Base-by-base conservation (phyloP, 2,113 vertebrate genomes). In the Axis porcinus region DNA sequence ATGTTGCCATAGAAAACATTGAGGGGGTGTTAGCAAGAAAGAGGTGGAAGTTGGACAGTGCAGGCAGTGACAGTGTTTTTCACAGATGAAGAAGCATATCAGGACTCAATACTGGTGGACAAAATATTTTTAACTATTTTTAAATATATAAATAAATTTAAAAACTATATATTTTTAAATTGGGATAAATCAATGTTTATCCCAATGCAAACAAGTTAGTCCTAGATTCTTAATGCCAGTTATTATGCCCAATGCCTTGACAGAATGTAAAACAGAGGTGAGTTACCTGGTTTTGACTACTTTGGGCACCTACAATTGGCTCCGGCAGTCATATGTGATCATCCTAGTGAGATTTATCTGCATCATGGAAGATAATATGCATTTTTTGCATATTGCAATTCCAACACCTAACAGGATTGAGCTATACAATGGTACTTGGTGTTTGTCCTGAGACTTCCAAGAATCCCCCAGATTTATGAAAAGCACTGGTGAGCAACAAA, bases 381-480 rank as follows among this genome's bases (percentile, higher is more conserved):
- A 27, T 79, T 92, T 36, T 97, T 83, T 91, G 58, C 40, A 16
- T 60, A 70, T 28, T 84, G 43, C 2, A 7, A 43, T 79, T 89
- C 25, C 57, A 79, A 79, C 6, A 54, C 16, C 28, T 85, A 43
- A 47, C 21, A 70, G 17, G 40, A 83, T 21, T 78, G 33, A 92
- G n/a, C 25, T 81, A 3, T 54, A 23, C 7, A 45, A 7, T 27
- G 58, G 33, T 54, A 70, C 9, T 89, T 50, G 52, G 67, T 43
- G 70, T 95, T 90, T 95, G n/a, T 94, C 83, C 40, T 52, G 27
- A 92, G 81, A 47, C 45, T 67, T 95, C 54, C 52, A 92, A 81
- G 57, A 70, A 89, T 23, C 17, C 21, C 43, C 30, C 40, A 28
- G 55, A 58, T 93, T 94, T 93, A 67, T 93, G 45, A 79, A 64